Conservation (phyloP, 2,888 invertebrate genomes). For the Parapristionchus giblindavisi region DNA sequence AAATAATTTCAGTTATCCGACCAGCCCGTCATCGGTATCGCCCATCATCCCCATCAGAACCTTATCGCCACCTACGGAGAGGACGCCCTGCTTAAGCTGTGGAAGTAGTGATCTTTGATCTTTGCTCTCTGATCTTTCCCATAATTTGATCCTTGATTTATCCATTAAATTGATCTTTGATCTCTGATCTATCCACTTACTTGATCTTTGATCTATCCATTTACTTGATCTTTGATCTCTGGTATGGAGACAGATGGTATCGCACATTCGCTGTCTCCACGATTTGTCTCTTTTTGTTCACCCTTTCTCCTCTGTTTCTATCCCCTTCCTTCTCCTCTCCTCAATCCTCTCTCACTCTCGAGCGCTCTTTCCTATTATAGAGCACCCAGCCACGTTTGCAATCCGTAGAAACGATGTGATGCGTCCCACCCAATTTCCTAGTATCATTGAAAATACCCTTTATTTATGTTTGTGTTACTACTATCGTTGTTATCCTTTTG, state of each 20-base stretch:
- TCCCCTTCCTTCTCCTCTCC: background rate
- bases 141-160: slow-evolving; percentile 3
- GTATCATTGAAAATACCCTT: no score
- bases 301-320: background rate
- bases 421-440: no score
- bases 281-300: background rate
- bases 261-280: background rate
- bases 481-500: background rate
- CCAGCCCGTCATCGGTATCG: slow-evolving; percentile 93
- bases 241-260: background rate
- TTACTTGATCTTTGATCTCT: background rate
- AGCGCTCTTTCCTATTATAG: no score
- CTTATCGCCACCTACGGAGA: slow-evolving; percentile 94
- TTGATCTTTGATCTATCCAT: background rate
- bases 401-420: background rate
- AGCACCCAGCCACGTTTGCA: background rate
- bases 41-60: slow-evolving; percentile 99
- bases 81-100: slow-evolving; percentile 94
- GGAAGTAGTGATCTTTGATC: slow-evolving; percentile 84
- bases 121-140: no score
- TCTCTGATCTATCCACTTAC: no score
- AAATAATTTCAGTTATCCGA: slow-evolving; percentile 95
- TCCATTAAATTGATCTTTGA: no score
- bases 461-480: no score
- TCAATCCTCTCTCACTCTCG: background rate